phyloP scores from a whole-genome alignment of 2,888 invertebrate species.

The Coremacera marginata region DNA sequence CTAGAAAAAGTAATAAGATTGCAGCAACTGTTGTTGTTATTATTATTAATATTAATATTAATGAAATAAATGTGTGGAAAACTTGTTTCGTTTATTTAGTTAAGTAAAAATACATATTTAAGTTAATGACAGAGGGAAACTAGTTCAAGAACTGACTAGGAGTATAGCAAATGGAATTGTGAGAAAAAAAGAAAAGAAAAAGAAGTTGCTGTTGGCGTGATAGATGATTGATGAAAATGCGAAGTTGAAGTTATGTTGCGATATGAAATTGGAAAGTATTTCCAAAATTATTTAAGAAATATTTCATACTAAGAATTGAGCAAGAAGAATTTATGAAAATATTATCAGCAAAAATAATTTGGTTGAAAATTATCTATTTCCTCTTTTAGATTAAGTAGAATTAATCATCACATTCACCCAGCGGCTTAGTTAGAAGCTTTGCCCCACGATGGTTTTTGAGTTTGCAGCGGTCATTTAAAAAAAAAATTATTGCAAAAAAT shows the following conservation, averaged over 20 bases:
- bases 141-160: not conserved
- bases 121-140: constrained; percentile 12
- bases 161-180: not conserved
- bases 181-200: not conserved
- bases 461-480: too few relatives aligned
- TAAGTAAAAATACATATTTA: constrained; percentile 12
- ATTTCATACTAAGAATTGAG: too few relatives aligned
- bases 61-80: constrained; percentile 30
- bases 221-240: constrained; percentile 8
- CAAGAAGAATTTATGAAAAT: too few relatives aligned
- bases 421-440: too few relatives aligned
- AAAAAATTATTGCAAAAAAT: too few relatives aligned
- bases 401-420: too few relatives aligned
- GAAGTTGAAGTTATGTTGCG: not conserved
- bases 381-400: too few relatives aligned
- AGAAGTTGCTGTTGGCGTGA: not conserved
- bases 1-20: not conserved
- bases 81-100: constrained; percentile 29
- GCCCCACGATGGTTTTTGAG: too few relatives aligned
- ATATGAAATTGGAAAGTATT: not conserved
- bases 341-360: too few relatives aligned
- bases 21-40: constrained; percentile 12
- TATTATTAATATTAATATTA: constrained; percentile 26
- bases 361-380: too few relatives aligned
- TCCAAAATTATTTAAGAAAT: too few relatives aligned